phyloP scores from a whole-genome alignment of 2,113 vertebrate genomes.

The Serinus canaria region DNA sequence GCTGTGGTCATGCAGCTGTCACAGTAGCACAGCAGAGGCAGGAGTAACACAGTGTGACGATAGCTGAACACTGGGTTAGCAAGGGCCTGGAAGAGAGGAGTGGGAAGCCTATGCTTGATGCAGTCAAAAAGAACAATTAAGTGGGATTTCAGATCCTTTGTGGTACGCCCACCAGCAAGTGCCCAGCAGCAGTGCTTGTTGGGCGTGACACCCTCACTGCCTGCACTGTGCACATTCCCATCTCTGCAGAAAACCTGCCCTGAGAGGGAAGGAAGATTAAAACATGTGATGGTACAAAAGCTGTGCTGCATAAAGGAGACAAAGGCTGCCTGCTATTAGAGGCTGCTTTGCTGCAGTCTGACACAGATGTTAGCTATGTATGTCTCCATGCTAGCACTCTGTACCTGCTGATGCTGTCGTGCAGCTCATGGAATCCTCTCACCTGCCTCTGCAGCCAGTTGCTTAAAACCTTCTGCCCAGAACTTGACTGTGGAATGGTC shows the following conservation, averaged over 20 bases:
- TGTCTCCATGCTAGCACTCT: fast-evolving
- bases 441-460: not conserved
- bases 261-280: not conserved
- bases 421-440: not conserved
- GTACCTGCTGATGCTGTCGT: not conserved
- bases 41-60: not conserved
- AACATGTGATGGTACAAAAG: not conserved
- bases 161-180: not conserved
- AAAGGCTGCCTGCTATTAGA: not conserved
- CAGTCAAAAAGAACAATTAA: not conserved
- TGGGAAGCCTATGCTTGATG: not conserved
- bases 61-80: not conserved
- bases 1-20: not conserved
- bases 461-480: not conserved
- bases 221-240: not conserved
- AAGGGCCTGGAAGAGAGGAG: not conserved
- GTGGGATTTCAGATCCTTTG: not conserved
- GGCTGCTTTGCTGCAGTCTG: not conserved
- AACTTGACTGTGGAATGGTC: not conserved
- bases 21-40: not conserved
- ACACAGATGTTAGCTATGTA: not conserved
- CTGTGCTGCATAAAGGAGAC: not conserved
- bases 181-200: not conserved
- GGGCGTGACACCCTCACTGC: not conserved
- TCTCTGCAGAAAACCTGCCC: not conserved